Percentiles rank a stretch among this genome's conserved stretches.
These are phyloP conservation scores for Loriculus beryllinus DNA, from an alignment of 2,797 vertebrate genomes.

Conservation along the genomic window DNA sequence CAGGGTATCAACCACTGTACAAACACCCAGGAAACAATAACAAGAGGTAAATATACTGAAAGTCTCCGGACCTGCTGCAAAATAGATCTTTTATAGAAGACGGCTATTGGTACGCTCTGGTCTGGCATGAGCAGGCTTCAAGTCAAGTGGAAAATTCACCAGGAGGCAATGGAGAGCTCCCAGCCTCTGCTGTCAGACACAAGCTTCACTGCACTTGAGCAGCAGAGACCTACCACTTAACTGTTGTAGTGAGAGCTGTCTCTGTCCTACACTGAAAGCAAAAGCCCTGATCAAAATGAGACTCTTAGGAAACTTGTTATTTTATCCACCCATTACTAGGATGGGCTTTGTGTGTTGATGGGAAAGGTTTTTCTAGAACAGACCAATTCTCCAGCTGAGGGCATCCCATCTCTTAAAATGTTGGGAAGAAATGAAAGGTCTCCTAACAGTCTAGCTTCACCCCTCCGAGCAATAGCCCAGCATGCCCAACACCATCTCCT, in stretches of 20 bases:
- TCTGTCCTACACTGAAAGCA: neutral
- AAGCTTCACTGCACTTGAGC: neutral
- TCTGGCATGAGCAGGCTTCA: neutral
- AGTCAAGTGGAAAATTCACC: neutral
- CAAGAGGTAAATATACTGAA: neutral
- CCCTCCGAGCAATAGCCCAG: neutral
- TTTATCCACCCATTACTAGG: neutral
- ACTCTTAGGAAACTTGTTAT: neutral
- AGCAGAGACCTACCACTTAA: neutral
- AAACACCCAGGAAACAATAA: neutral
- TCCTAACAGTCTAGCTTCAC: neutral
- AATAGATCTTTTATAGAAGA: neutral
- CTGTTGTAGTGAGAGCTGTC: neutral
- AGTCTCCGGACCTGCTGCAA: neutral
- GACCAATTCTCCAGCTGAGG: neutral
- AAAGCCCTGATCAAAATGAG: neutral
- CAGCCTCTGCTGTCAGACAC: neutral
- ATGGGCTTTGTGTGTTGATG: neutral
- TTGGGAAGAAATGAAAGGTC: neutral
- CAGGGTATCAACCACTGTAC: neutral
- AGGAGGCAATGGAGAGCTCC: neutral
- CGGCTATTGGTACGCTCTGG: neutral
- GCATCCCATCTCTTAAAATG: conserved; percentile 32
- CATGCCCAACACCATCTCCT: neutral
- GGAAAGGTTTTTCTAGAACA: neutral